Conservation (phyloP, 2,888 invertebrate genomes). For the Thymelicus sylvestris region DNA sequence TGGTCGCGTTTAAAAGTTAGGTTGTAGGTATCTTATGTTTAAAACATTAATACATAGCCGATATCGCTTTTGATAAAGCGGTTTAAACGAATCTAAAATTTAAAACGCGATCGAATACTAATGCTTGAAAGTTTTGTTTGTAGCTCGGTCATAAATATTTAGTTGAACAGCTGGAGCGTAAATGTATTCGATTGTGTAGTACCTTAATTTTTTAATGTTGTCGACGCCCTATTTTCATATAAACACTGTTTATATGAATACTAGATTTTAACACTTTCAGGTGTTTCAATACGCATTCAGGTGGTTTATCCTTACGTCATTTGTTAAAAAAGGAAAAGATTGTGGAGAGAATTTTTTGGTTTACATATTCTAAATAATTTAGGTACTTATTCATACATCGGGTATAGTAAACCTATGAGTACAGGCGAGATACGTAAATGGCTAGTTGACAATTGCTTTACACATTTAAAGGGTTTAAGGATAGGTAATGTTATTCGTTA, state of each 20-base stretch:
- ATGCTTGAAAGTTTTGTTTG: conserved; percentile 76
- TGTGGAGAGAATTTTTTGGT: no score
- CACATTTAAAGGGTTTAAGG: no score
- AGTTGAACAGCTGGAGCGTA: conserved; percentile 65
- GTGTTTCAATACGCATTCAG: neutral
- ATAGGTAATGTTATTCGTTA: no score
- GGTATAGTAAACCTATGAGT: no score
- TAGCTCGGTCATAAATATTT: conserved; percentile 76
- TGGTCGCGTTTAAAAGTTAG: conserved; percentile 75
- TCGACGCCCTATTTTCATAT: conserved; percentile 19
- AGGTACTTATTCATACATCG: no score
- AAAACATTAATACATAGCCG: conserved; percentile 81
- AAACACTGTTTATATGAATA: neutral
- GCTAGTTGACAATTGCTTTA: no score
- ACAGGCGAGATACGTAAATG: no score
- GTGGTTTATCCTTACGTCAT: no score
- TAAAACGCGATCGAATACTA: conserved; percentile 81
- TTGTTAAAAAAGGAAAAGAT: no score
- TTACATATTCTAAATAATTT: no score
- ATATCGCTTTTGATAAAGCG: conserved; percentile 83
- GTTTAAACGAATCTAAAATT: conserved; percentile 81
- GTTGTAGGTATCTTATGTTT: conserved; percentile 74
- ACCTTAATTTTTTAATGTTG: conserved; percentile 36
- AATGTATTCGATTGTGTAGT: conserved; percentile 51
- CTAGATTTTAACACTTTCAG: neutral